phyloP scores from a whole-genome alignment of 2,797 vertebrate genomes.

The Sardinella longiceps region DNA sequence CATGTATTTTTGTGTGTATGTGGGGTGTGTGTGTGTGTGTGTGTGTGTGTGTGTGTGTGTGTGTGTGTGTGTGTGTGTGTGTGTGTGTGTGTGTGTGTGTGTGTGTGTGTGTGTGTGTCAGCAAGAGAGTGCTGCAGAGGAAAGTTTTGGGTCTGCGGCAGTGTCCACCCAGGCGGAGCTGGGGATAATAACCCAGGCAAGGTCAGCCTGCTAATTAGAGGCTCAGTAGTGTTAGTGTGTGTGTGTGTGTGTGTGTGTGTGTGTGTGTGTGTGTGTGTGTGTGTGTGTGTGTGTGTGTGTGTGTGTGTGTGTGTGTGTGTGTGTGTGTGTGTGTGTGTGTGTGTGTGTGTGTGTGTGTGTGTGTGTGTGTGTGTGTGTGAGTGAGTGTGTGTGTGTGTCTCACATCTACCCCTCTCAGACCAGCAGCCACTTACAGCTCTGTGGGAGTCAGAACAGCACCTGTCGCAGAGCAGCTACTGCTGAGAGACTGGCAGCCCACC shows the following conservation, averaged over 20 bases:
- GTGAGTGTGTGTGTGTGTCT: slow-evolving; percentile 34
- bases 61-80: background rate
- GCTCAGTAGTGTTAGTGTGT: slow-evolving; percentile 3
- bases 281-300: slow-evolving; percentile 26
- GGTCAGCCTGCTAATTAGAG: slow-evolving; percentile 75
- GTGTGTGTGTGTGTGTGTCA: slow-evolving; percentile 29
- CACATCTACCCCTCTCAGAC: slow-evolving; percentile 46
- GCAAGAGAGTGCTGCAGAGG: slow-evolving; percentile 3
- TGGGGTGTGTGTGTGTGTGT: background rate
- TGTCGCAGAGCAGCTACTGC: slow-evolving; percentile 53
- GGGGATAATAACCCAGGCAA: slow-evolving; percentile 59
- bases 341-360: slow-evolving; percentile 9
- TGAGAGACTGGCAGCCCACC: slow-evolving; percentile 54
- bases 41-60: background rate
- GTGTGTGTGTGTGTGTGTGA: slow-evolving; percentile 26
- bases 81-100: background rate
- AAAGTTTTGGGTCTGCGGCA: slow-evolving; percentile 13
- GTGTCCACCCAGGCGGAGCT: slow-evolving; percentile 16
- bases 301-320: slow-evolving; percentile 34
- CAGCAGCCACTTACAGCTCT: slow-evolving; percentile 53
- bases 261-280: slow-evolving; percentile 9
- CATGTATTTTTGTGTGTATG: background rate
- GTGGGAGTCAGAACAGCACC: slow-evolving; percentile 57
- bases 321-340: slow-evolving; percentile 22
- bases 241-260: slow-evolving; percentile 22